phyloP scores from a whole-genome alignment of 2,113 vertebrate genomes.

The Calyptommatus sinebrachiatus region DNA sequence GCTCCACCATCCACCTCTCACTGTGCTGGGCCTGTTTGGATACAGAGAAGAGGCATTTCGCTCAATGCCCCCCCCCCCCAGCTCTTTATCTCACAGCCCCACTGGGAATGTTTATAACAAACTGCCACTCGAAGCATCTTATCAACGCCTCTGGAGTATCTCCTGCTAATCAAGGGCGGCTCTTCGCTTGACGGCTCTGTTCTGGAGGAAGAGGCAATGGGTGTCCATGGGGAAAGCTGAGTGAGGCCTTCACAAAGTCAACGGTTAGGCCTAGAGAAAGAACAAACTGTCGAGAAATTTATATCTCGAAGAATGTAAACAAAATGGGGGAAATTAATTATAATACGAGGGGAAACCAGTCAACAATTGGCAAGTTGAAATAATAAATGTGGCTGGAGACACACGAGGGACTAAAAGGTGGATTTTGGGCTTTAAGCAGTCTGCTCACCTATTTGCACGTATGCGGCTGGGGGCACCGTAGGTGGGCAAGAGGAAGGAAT shows the following conservation, averaged over 20 bases:
- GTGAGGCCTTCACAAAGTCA: conserved; percentile 30
- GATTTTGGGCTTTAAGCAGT: no score
- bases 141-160: conserved; percentile 66
- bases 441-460: no score
- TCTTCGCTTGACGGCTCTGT: conserved; percentile 28
- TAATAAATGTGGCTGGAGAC: no score
- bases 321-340: background rate
- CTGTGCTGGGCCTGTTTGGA: conserved; percentile 35
- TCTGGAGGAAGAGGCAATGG: conserved; percentile 39
- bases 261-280: background rate
- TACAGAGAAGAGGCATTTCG: conserved; percentile 63
- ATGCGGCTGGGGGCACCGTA: no score
- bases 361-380: no score
- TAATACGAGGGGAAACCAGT: background rate
- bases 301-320: no score
- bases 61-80: conserved; percentile 46
- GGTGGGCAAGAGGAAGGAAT: no score
- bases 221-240: background rate
- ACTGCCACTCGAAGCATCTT: conserved; percentile 75
- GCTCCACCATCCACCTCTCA: conserved; percentile 36
- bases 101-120: conserved; percentile 83
- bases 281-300: background rate
- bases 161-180: conserved; percentile 48
- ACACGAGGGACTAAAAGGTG: no score
- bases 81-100: conserved; percentile 73